Base-by-base conservation (phyloP, 2,888 invertebrate species). In the Amphipyra tragopoginis region DNA sequence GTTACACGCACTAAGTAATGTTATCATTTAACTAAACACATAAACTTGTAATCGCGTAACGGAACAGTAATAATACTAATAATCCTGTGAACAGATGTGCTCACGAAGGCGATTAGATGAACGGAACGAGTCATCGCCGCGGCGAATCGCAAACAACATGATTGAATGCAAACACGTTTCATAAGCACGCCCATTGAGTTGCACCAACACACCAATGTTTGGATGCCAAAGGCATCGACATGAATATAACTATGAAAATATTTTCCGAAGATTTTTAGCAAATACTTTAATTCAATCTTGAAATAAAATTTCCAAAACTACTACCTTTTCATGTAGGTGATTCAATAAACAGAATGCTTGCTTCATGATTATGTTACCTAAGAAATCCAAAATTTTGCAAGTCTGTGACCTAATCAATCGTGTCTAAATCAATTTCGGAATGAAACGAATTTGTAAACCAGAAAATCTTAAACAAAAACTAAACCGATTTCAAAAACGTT, bases 111-210 rank as follows among this genome's bases (percentile, higher is more conserved):
- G 62, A 74, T 75, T 73, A 69, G 58, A 64, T 67, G 68, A 69
- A 71, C 61, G 73, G 66, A 68, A 72, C 70, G 36, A 64, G 45
- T 65, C 67, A 77, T 69, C 63, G 56, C 71, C 69, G 71, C 48
- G 51, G 58, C 79, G 60, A 81, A 82, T 80, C 52, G 68, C 52
- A 76, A 77, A 82, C 65, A 56, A 72, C 75, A 52, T 76, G 60
- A 74, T 81, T 80, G 70, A 76, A 81, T 72, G 45, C 58, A 65
- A 73, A 73, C 72, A 72, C 63, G 78, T 68, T 65, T 54, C 47
- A 36, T 52, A 45, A 58, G 64, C 61, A 47, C 45, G 60, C 15
- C 44, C 48, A 67, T 56, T 55, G 49, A 66, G 47, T 69, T 57
- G 39, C 39, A 55, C 51, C 61, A 45, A 49, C 42, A 38, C 26